Base-by-base conservation (phyloP, 2,888 invertebrate species). In the Hirudinaria manillensis region DNA sequence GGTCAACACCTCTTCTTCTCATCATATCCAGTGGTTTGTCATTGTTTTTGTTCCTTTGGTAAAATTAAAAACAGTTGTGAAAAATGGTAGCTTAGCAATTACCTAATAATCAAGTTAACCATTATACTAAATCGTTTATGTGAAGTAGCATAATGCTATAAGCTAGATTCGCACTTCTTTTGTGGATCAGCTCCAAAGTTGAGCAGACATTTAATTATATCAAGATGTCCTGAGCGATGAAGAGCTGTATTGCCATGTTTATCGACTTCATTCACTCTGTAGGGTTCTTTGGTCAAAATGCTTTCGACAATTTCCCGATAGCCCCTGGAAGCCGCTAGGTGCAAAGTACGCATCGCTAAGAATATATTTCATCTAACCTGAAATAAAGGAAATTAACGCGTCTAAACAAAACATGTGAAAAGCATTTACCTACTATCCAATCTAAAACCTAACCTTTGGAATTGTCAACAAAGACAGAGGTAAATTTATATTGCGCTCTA, bases 151-250 rank as follows among this genome's bases (percentile, higher is more conserved):
- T 16, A 53, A 36, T 36, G 74, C 10, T 38, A 73, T 73, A 27
- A 29, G n/a, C 27, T 32, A n/a, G 32, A n/a, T 74, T 74, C 36
- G 21, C 65, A 80, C 81, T 79, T 78, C 36, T 76, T 72, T 32
- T 53, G 67, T 0, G 80, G 70, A 45, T 79, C 73, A 34, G 80
- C 80, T n/a, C 81, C 81, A 76, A 76, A 66, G 4, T 75, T 76
- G 34, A 80, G 76, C 7, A 81, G 76, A 4, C 76, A 56, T 29
- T 80, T 78, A 6, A 80, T 70, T 3, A 79, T 78, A 13, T 80
- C 81, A 34, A 75, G 29, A 76, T 81, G 79, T 27, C 81, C 81
- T 76, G 80, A 80, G 78, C 79, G 80, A 71, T 81, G 81, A 13
- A 81, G 78, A 10, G 81, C 79, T 4, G 81, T 80, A 72, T 81